Percentiles rank a stretch among this genome's conserved stretches.
These are phyloP conservation scores for Pristionchus entomophagus DNA, from an alignment of 2,888 invertebrate genomes.

Conservation along the genomic window DNA sequence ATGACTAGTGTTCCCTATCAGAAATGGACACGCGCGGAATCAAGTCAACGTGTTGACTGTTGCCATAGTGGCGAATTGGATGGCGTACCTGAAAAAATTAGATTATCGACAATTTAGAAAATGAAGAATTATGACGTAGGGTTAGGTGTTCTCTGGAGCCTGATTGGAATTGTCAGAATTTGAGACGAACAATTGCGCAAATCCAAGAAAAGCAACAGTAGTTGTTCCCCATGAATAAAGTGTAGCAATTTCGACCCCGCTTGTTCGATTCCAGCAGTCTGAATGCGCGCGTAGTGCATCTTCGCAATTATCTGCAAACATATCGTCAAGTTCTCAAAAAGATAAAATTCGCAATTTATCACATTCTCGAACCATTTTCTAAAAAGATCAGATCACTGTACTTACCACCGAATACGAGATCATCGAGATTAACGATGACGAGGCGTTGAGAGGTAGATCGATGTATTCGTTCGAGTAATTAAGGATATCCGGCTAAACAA, in stretches of 20 bases:
- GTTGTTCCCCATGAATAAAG: no score
- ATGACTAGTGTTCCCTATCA: constrained; percentile 48
- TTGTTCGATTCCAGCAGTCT: neutral
- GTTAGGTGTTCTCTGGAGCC: no score
- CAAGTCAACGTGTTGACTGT: constrained; percentile 59
- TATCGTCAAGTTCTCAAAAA: no score
- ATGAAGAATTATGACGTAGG: no score
- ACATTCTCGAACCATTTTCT: no score
- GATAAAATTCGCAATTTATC: no score
- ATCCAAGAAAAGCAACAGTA: no score
- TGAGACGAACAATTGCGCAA: neutral
- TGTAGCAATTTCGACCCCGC: neutral
- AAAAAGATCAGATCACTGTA: no score
- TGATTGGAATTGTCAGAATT: neutral
- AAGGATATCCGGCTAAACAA: neutral
- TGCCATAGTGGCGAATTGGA: constrained; percentile 60
- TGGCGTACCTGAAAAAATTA: constrained; percentile 54
- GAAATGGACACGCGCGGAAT: constrained; percentile 58
- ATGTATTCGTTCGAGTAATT: constrained; percentile 60
- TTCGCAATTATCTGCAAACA: neutral
- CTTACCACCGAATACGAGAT: constrained; percentile 55
- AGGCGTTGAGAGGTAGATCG: constrained; percentile 56
- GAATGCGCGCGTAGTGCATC: neutral
- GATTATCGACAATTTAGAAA: neutral
- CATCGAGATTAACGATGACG: constrained; percentile 52